A percentile compares a stretch with the other conserved stretches of the same genome.
Conservation (phyloP, 2,113 vertebrate species). For the Pheucticus melanocephalus region DNA sequence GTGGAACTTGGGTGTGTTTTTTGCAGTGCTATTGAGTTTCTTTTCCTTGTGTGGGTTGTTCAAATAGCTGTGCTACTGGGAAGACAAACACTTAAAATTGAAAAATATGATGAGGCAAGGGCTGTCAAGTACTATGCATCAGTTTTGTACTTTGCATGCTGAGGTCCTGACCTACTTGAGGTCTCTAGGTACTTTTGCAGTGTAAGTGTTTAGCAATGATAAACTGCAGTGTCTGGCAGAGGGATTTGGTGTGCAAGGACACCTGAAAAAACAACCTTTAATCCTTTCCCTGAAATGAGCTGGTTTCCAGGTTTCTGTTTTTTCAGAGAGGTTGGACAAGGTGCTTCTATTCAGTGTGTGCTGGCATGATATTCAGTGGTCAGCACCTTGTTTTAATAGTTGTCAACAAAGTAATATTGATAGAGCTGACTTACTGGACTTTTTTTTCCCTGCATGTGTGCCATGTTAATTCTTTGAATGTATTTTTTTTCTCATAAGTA, state of each 20-base stretch:
- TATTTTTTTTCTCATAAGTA: background rate
- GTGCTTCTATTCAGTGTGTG: background rate
- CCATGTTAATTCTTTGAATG: background rate
- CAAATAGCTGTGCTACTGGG: background rate
- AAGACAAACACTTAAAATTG: constrained; percentile 20
- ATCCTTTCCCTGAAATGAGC: background rate
- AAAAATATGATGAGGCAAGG: constrained; percentile 7
- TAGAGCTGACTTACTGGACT: background rate
- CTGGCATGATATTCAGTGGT: background rate
- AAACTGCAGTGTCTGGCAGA: background rate
- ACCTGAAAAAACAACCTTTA: constrained; percentile 12
- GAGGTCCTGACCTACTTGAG: background rate
- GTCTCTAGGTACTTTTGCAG: background rate
- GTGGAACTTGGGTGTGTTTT: background rate
- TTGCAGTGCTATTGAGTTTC: background rate
- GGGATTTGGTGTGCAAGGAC: background rate
- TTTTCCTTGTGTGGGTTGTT: background rate
- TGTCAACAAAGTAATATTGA: background rate
- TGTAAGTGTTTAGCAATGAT: background rate
- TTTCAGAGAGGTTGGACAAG: background rate
- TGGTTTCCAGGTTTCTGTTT: background rate
- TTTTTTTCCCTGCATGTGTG: background rate
- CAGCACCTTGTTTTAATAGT: background rate
- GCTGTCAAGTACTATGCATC: background rate
- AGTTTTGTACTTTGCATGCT: background rate